Conservation (phyloP, 2,113 vertebrate genomes). For the Chlorocebus sabaeus region DNA sequence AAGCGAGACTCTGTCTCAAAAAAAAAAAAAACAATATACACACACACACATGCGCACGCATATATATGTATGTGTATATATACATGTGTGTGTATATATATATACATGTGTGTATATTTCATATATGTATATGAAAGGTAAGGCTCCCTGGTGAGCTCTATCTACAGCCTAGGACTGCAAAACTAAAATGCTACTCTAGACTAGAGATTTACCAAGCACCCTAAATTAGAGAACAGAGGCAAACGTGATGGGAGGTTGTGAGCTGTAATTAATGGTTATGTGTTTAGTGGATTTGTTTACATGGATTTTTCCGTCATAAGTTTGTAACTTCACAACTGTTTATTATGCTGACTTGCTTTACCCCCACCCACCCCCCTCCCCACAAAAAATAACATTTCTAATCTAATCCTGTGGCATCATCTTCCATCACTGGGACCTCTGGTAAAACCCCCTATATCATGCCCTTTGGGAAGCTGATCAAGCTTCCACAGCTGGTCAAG, state of each 20-base stretch:
- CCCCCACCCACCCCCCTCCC: too few relatives aligned
- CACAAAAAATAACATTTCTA: neutral
- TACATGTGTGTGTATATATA: too few relatives aligned
- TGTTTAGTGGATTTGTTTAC: neutral
- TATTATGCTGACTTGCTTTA: neutral
- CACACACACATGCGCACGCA: fast-evolving
- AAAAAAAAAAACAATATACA: too few relatives aligned
- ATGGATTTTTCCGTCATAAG: neutral
- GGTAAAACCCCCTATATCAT: neutral
- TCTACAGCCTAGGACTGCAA: neutral
- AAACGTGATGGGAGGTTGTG: neutral
- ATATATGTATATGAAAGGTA: too few relatives aligned
- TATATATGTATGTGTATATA: fast-evolving
- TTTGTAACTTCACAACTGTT: neutral
- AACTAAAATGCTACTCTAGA: neutral
- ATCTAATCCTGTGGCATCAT: neutral
- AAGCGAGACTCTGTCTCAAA: too few relatives aligned
- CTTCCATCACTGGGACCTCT: neutral
- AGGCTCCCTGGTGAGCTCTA: neutral
- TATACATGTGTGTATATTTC: too few relatives aligned
- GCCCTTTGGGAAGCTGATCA: neutral
- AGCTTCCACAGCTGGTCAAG: neutral
- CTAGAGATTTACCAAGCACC: neutral
- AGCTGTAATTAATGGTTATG: neutral
- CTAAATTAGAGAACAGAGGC: neutral